These are phyloP conservation scores for Hipparchia semele DNA, from an alignment of 2,888 invertebrate genomes.

Conservation along the genomic window DNA sequence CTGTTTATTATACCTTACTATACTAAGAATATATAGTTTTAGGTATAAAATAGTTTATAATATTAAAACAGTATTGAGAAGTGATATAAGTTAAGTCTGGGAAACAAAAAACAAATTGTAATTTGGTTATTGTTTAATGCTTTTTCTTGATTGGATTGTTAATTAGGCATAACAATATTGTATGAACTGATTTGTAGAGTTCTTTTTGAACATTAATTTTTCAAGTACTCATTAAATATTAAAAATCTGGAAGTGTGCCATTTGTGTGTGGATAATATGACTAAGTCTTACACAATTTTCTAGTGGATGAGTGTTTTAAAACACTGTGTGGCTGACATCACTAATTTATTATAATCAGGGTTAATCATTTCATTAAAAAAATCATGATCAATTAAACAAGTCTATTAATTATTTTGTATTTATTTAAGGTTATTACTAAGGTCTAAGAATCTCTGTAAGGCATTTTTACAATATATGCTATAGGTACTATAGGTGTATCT, in stretches of 20 bases:
- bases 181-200: too few relatives aligned
- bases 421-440: neutral
- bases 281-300: too few relatives aligned
- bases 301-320: too few relatives aligned
- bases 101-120: neutral
- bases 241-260: too few relatives aligned
- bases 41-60: neutral
- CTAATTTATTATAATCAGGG: too few relatives aligned
- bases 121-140: neutral
- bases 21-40: neutral
- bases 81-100: neutral
- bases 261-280: too few relatives aligned
- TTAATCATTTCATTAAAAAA: neutral
- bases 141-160: neutral
- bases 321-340: too few relatives aligned
- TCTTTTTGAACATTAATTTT: too few relatives aligned
- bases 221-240: too few relatives aligned
- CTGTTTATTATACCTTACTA: neutral
- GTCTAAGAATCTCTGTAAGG: slow-evolving; percentile 6
- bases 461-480: slow-evolving; percentile 3
- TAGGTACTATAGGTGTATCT: neutral
- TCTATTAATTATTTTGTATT: neutral
- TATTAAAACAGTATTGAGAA: neutral
- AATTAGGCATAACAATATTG: neutral
- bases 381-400: neutral